Percentiles rank a stretch among this genome's conserved stretches.
These are phyloP conservation scores for Cryptoleucopteryx plumbea DNA, from an alignment of 2,113 vertebrate genomes.

Conservation along the genomic window DNA sequence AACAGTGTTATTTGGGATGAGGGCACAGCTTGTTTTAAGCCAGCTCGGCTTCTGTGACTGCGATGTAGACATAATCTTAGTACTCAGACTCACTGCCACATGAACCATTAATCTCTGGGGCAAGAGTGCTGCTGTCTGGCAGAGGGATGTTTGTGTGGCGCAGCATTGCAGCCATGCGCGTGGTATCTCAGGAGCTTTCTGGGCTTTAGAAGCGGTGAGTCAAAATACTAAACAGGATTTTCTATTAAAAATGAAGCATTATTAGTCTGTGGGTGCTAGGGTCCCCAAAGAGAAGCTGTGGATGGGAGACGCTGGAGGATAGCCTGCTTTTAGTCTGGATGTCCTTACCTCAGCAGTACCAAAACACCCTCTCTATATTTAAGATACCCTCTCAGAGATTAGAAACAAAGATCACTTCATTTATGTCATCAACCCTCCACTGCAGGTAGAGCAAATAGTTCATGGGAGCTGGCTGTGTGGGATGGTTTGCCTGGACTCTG, in stretches of 20 bases:
- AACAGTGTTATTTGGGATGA: neutral
- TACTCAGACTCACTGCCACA: neutral
- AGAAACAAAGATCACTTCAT: neutral
- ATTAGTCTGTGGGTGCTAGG: neutral
- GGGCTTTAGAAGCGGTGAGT: neutral
- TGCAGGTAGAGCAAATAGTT: neutral
- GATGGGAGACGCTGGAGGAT: neutral
- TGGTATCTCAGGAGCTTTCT: neutral
- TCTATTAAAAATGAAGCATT: neutral
- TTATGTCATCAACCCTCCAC: neutral
- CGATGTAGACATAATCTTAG: neutral
- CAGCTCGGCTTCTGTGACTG: neutral
- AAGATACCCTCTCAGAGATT: neutral
- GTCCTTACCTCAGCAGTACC: neutral
- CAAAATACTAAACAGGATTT: neutral
- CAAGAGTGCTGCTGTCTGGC: neutral
- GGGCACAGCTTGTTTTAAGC: neutral
- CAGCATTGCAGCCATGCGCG: accelerated
- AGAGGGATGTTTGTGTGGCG: neutral
- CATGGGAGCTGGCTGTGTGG: neutral
- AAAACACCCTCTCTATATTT: neutral
- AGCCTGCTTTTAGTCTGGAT: neutral
- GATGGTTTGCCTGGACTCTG: neutral
- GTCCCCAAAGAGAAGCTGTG: neutral
- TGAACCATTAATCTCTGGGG: neutral